Conservation (phyloP, 2,113 vertebrate genomes). For the Leptosomus discolor region DNA sequence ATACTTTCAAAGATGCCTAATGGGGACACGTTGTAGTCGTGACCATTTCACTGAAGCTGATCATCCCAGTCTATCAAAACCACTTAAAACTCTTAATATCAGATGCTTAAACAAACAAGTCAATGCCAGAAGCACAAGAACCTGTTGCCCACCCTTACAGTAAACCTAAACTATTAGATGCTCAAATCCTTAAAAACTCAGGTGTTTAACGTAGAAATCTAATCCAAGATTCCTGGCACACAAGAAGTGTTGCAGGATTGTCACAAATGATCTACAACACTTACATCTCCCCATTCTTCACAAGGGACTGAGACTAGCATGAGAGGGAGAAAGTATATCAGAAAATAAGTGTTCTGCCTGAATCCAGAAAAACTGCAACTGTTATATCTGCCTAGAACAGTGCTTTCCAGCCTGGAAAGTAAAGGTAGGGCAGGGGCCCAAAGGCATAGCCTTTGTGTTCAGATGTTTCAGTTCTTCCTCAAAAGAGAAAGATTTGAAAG, state of each 20-base stretch:
- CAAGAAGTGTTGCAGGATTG: neutral
- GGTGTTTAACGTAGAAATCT: neutral
- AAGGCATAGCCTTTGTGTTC: neutral
- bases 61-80: neutral
- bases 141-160: neutral
- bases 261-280: rapidly evolving
- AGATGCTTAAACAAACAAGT: neutral
- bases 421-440: neutral
- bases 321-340: neutral
- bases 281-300: neutral
- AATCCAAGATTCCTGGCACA: neutral
- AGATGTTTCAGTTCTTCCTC: neutral
- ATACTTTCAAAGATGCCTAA: neutral
- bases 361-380: neutral
- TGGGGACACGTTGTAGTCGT: neutral
- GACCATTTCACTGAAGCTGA: neutral
- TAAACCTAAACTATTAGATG: neutral
- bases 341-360: neutral
- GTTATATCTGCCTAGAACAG: neutral
- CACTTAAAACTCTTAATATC: neutral
- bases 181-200: neutral
- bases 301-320: neutral
- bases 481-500: neutral
- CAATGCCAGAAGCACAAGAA: neutral
- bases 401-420: neutral